Evolutionary conservation across 2,113 vertebrate species (phyloP), one percentile per base, ranked within the genome.

Genomic region (Callospermophilus lateralis): DNA sequence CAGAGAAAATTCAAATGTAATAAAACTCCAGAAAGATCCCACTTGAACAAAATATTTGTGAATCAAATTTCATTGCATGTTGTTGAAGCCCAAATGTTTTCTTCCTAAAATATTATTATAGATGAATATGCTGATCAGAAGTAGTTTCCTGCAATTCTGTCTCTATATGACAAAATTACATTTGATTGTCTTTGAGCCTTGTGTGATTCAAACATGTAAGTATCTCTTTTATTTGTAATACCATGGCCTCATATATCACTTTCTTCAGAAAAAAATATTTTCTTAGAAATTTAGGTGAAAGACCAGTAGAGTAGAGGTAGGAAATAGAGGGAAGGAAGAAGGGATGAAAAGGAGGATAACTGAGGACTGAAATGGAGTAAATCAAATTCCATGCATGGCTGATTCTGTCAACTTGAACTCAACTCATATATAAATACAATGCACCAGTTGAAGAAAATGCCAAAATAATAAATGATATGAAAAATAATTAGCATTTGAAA

Each of bases 231-330:
- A 93, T 2, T 68, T 92, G 6, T 55, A 84, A 30, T 68, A 3
- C 16, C 26, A 42, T 39, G 2, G 26, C 6, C 4, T 85, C 53
- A 3, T 26, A 17, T 80, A 67, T 55, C n/a, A 73, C 3, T 89
- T 89, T 61, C n/a, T 96, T 87, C 53, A 96, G 73, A 53, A 94
- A 95, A 95, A 86, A 80, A 85, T 51, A 34, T 19, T 11, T 76
- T 94, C 3, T 85, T 67, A 22, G 17, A 51, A 58, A 72, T 17
- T 58, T 58, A 63, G 55, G 6, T 58, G 34, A 68, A 63, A 63
- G 24, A 26, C 24, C 9, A 63, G 61, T 28, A 28, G 24, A 63
- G 61, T 26, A 63, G 22, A 63, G 24, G 24, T 28, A 63, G 61
- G 26, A 63, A 63, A 63, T 63, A 63, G 61, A 22, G 24, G 26